Percentiles rank a stretch among this genome's conserved stretches.
Conservation (phyloP, 35 echinoderm and acorn worm species). For the Strongylocentrotus purpuratus region DNA sequence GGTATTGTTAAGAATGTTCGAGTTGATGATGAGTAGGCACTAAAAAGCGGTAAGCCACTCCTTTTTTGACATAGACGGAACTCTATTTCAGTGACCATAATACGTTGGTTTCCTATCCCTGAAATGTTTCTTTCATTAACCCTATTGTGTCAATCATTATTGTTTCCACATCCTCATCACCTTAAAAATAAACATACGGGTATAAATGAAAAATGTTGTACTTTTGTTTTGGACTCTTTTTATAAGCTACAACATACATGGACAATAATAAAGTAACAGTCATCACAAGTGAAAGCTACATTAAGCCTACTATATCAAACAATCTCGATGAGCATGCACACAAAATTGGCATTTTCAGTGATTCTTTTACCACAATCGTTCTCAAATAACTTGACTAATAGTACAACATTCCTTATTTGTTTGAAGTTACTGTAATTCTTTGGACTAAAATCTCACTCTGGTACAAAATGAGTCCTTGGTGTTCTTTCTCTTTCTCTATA, state of each 20-base stretch:
- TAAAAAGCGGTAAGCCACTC: not conserved
- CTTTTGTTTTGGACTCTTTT: not conserved
- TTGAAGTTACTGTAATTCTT: no score
- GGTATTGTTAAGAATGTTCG: not conserved
- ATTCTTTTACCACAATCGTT: no score
- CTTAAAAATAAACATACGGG: not conserved
- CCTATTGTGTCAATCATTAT: not conserved
- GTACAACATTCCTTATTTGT: no score
- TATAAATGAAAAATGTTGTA: not conserved
- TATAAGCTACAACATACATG: not conserved
- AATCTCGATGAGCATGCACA: no score
- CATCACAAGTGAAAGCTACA: no score
- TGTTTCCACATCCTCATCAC: not conserved
- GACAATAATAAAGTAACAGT: no score
- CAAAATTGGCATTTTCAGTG: no score
- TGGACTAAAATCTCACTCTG: no score
- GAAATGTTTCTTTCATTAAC: not conserved
- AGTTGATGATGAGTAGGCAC: not conserved
- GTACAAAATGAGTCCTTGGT: no score
- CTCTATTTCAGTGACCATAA: not conserved
- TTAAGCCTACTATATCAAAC: no score
- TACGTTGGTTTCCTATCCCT: not conserved
- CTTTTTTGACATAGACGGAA: not conserved
- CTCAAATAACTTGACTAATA: no score
- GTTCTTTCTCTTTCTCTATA: no score